phyloP scores from a whole-genome alignment of 2,113 vertebrate species.

The Corythornis vintsioides region DNA sequence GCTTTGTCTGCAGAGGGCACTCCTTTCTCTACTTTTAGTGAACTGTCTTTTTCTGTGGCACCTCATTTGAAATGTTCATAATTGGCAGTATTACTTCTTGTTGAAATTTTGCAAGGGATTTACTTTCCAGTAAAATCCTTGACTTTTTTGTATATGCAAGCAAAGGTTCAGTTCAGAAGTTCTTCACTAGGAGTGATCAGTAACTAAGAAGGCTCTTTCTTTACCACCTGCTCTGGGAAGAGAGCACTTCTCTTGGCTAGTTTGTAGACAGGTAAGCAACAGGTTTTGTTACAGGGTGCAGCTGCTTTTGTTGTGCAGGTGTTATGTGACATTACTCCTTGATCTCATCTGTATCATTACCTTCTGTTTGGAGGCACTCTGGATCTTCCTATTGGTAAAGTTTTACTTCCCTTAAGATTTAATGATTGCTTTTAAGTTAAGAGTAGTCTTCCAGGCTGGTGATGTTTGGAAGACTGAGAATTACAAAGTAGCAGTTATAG shows the following conservation, averaged over 20 bases:
- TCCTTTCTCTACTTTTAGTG: background rate
- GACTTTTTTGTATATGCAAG: background rate
- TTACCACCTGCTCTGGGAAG: background rate
- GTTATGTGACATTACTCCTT: background rate
- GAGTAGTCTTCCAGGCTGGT: background rate
- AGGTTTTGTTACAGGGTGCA: background rate
- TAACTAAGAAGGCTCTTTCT: background rate
- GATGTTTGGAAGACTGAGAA: background rate
- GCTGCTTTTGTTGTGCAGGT: background rate
- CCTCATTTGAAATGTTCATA: background rate
- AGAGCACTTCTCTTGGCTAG: background rate
- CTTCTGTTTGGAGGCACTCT: background rate
- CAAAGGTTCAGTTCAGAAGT: background rate
- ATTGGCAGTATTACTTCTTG: background rate
- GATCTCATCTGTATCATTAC: background rate
- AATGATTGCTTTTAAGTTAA: background rate
- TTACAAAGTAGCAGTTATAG: background rate
- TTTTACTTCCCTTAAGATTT: background rate
- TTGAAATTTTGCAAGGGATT: background rate
- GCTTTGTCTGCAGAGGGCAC: conserved; percentile 5
- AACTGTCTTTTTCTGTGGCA: background rate
- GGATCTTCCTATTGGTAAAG: background rate
- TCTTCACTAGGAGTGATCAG: background rate
- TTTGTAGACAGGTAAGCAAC: background rate
- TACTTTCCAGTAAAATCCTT: background rate